A percentile compares a stretch with the other conserved stretches of the same genome.
Evolutionary conservation across 2,113 vertebrate species (phyloP).

Genomic region (Odontophorus gujanensis): DNA sequence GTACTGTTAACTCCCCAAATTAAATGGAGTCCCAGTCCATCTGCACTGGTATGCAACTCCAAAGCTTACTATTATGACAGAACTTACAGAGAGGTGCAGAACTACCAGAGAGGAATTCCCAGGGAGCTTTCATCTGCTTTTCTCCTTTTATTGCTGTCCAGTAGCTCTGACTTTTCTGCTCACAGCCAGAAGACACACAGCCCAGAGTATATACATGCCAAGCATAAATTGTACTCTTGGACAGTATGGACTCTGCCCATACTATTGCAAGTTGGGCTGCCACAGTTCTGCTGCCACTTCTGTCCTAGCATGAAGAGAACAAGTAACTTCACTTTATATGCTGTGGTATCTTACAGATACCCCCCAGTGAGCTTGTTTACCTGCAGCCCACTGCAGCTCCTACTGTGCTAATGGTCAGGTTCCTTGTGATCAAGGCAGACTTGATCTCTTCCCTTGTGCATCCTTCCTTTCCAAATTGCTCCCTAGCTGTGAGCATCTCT

Average conservation of each 20-base stretch:
- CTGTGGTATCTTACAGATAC: not conserved
- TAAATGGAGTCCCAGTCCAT: accelerated
- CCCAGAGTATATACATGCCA: not conserved
- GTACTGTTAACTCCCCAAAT: not conserved
- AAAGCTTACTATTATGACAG: not conserved
- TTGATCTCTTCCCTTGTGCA: not conserved
- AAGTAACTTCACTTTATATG: not conserved
- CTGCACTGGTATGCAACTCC: not conserved
- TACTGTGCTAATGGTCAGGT: not conserved
- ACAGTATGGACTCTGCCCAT: not conserved
- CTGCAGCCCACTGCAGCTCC: not conserved
- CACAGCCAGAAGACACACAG: not conserved
- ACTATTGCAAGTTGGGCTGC: not conserved
- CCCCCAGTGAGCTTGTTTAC: not conserved
- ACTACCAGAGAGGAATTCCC: not conserved
- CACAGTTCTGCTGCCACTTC: slow-evolving; percentile 14
- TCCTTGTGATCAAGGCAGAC: not conserved
- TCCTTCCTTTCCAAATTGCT: not conserved
- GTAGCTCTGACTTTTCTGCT: not conserved
- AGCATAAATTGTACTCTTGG: slow-evolving; percentile 10
- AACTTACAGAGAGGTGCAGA: not conserved
- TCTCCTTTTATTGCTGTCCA: slow-evolving; percentile 7
- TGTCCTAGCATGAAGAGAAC: not conserved
- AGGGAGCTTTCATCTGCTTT: not conserved
- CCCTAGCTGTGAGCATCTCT: not conserved